A percentile compares a stretch with the other conserved stretches of the same genome.
These are phyloP conservation scores for Sternotherus odoratus DNA, from an alignment of 2,797 vertebrate species.

Conservation along the genomic window DNA sequence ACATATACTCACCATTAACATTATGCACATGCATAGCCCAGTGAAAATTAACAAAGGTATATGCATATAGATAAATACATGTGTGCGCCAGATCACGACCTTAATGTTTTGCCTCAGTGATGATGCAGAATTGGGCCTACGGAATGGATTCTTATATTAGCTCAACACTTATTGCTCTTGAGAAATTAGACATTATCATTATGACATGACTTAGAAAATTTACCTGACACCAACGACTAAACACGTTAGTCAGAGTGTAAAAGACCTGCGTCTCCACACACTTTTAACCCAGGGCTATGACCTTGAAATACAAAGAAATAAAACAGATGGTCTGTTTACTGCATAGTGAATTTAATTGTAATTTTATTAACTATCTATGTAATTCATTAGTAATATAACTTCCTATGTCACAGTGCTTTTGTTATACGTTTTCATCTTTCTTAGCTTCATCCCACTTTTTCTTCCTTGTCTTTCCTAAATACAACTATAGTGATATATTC, in stretches of 20 bases:
- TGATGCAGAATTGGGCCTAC: neutral
- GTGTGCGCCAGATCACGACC: neutral
- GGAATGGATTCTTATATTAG: neutral
- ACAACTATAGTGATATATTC: neutral
- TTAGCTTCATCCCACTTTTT: neutral
- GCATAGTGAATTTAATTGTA: neutral
- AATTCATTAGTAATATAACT: neutral
- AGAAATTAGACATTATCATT: neutral
- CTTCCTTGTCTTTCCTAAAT: neutral
- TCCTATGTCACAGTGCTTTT: neutral
- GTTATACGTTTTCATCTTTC: neutral
- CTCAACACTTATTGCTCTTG: neutral
- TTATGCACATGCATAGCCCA: neutral
- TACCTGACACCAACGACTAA: neutral
- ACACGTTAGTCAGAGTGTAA: neutral
- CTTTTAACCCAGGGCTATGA: neutral
- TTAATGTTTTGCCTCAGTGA: neutral
- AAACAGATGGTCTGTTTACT: neutral
- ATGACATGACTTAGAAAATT: neutral
- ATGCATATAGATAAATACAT: neutral
- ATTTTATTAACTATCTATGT: neutral
- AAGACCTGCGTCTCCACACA: neutral
- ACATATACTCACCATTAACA: neutral
- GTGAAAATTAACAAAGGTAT: neutral
- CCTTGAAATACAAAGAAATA: rapidly evolving